These are phyloP conservation scores for Andinoacara biseriatus DNA, from an alignment of 2,113 vertebrate genomes.

Conservation along the genomic window DNA sequence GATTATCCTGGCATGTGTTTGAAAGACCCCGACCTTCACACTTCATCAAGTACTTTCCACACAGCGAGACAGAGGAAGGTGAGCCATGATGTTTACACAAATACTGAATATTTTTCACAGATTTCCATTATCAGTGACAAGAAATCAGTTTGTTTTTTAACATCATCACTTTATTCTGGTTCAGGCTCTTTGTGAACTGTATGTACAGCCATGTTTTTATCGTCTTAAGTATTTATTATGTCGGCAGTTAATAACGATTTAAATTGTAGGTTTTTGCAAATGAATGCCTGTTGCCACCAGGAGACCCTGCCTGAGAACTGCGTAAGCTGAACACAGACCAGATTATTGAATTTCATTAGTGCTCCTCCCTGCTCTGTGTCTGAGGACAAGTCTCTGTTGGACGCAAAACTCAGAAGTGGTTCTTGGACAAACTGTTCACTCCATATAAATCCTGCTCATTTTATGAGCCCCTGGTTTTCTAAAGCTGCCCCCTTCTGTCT, in stretches of 20 bases:
- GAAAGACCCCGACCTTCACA: not conserved
- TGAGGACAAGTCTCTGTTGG: conserved; percentile 59
- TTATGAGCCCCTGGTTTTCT: conserved; percentile 61
- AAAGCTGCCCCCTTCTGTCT: conserved; percentile 28
- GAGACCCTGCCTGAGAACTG: conserved; percentile 10
- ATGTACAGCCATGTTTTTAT: not conserved
- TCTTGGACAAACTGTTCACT: conserved; percentile 59
- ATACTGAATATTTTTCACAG: not conserved
- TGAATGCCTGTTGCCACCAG: not conserved
- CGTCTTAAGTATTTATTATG: not conserved
- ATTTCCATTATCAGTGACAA: not conserved
- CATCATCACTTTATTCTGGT: not conserved
- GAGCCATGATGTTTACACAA: not conserved
- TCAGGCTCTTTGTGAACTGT: not conserved
- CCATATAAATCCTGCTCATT: conserved; percentile 68
- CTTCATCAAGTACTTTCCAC: not conserved
- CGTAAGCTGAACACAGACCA: conserved; percentile 24
- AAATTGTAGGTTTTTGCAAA: not conserved
- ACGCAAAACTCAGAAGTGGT: conserved; percentile 66
- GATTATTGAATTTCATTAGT: conserved; percentile 44
- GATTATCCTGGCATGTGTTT: not conserved
- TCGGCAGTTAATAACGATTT: not conserved
- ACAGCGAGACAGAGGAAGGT: not conserved
- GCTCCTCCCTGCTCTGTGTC: conserved; percentile 46
- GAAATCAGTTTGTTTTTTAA: not conserved